Evolutionary conservation across 2,113 vertebrate species (phyloP).

Genomic region (Pygoscelis antarcticus): DNA sequence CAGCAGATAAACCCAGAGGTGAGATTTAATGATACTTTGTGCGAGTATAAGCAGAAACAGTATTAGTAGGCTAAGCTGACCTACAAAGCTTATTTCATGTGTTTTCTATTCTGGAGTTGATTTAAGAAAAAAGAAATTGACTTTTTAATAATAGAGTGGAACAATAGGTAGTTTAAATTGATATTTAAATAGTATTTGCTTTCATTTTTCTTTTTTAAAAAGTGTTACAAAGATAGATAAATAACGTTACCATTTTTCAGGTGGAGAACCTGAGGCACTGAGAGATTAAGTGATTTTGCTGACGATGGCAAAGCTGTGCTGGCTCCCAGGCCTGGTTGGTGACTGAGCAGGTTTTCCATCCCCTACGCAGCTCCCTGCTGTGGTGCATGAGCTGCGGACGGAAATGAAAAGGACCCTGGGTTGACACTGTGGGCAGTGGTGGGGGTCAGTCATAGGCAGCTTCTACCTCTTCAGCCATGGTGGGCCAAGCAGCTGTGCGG

Average conservation of each 20-base stretch:
- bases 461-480: neutral
- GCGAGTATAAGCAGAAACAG: neutral
- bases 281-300: neutral
- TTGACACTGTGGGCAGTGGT: rapidly evolving
- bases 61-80: neutral
- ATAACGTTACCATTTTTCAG: neutral
- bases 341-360: neutral
- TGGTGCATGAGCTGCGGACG: rapidly evolving
- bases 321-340: neutral
- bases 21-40: neutral
- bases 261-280: neutral
- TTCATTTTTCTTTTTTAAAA: neutral
- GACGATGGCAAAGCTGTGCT: neutral
- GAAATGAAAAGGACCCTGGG: neutral
- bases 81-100: neutral
- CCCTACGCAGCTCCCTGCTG: neutral
- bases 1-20: neutral
- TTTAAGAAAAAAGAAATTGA: neutral
- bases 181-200: neutral
- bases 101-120: neutral
- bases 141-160: neutral
- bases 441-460: neutral
- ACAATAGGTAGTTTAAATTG: neutral
- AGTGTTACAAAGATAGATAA: neutral
- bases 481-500: neutral